Base-by-base conservation (phyloP, 1,140 invertebrate genomes). In the Atopsyche davidsoni region DNA sequence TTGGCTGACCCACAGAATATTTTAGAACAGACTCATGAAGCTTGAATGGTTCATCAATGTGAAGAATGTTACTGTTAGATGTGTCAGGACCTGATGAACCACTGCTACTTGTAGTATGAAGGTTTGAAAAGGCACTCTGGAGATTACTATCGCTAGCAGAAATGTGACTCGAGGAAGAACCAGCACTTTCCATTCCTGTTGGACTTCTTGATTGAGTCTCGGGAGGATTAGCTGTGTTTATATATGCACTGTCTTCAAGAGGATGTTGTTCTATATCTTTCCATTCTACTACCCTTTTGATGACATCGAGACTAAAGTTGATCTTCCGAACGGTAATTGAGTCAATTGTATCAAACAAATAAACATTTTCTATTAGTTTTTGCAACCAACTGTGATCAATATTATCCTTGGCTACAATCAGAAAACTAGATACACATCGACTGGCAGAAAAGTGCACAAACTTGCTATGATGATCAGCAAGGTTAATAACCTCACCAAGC, bases 271-370 rank as follows among this genome's bases (percentile, higher is more conserved):
- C 83, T 24, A 83, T 75, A 65, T 92, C 87, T 65, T 88, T 91
- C 81, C 87, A 89, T 63, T 92, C 88, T 1, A 92, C 83, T 51
- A 92, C 83, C 46, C 86, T 78, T 60, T 87, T 87, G 31, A 92
- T 82, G 31, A 91, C 80, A 61, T 92, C 89, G 53, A 92, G 68
- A 42, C 84, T 86, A 63, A 90, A 89, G 52, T 86, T 80, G 65
- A 90, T 86, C 69, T 85, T 84, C 60, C 75, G 73, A 47, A 78
- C 75, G 39, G 75, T 77, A 18, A 73, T 66, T 54, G 73, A 70
- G 59, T 79, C 75, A 23, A 78, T 67, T 39, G 68, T 69, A 60
- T 78, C 75, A 59, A 75, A 76, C 39, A 73, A 67, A 57, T 78
- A 77, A 25, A 80, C 68, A 60, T 80, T 81, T 63, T 83, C 78